Percentiles rank a stretch among this genome's conserved stretches.
These are phyloP conservation scores for Lutraria lutraria DNA, from an alignment of 2,888 invertebrate genomes.

Conservation along the genomic window DNA sequence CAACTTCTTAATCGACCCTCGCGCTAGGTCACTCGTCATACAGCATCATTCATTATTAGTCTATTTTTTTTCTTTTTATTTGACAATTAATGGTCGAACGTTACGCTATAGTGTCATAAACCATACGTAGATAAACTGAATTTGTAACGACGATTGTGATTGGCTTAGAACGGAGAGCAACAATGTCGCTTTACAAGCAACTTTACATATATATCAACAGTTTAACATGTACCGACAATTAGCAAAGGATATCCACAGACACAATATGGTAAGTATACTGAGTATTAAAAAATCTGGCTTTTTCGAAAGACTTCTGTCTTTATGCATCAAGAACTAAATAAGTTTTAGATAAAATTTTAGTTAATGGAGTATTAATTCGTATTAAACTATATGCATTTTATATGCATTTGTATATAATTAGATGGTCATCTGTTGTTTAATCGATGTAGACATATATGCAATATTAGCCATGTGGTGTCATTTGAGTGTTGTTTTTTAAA, in stretches of 20 bases:
- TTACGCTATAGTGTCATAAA: slow-evolving; percentile 22
- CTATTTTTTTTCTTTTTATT: slow-evolving; percentile 21
- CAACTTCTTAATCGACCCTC: slow-evolving; percentile 10
- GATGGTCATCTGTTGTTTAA: too few species aligned
- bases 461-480: too few species aligned
- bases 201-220: slow-evolving; percentile 20
- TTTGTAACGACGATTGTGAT: slow-evolving; percentile 48
- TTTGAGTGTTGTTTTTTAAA: background rate
- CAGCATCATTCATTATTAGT: background rate
- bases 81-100: slow-evolving; percentile 23
- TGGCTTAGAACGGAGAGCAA: slow-evolving; percentile 25
- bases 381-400: too few species aligned
- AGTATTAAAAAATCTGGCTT: background rate
- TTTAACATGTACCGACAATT: background rate
- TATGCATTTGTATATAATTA: too few species aligned
- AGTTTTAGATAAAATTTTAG: too few species aligned
- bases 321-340: background rate
- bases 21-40: background rate
- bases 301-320: background rate
- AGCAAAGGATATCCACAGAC: background rate
- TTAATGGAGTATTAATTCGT: too few species aligned
- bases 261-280: slow-evolving; percentile 35
- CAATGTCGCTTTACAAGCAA: background rate
- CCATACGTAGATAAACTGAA: slow-evolving; percentile 15
- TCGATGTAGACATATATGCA: too few species aligned